Conservation (phyloP, 2,113 vertebrate genomes). For the Leiothrix lutea region DNA sequence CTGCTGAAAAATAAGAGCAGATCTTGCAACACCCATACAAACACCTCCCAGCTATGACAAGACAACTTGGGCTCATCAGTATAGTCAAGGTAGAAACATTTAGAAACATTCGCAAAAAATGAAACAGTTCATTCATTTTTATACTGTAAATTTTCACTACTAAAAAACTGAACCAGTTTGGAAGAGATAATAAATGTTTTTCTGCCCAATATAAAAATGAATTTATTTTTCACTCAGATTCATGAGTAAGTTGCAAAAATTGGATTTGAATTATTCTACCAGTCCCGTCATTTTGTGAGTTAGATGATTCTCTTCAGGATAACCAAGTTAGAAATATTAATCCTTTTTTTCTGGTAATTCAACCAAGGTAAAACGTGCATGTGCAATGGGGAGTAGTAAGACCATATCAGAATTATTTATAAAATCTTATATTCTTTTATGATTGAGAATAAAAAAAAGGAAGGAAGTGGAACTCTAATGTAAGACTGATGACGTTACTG, state of each 20-base stretch:
- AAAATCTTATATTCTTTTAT: background rate
- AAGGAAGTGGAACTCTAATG: background rate
- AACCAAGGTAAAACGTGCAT: background rate
- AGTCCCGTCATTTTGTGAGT: background rate
- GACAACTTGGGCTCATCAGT: background rate
- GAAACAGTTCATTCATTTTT: background rate
- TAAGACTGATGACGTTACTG: background rate
- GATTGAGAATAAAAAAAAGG: background rate
- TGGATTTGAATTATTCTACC: background rate
- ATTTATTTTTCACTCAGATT: background rate
- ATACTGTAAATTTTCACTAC: background rate
- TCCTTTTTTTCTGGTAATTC: background rate
- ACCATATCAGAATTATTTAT: background rate
- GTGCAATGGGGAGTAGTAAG: background rate
- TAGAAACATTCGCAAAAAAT: background rate
- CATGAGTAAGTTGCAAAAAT: background rate
- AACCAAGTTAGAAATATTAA: background rate
- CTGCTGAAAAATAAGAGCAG: background rate
- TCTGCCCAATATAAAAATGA: background rate
- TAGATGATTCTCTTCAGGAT: background rate
- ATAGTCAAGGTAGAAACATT: background rate
- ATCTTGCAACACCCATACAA: background rate
- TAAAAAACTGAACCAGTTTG: background rate
- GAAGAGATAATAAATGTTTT: background rate
- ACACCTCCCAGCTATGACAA: constrained; percentile 1